Percentiles rank a stretch among this genome's conserved stretches.
These are phyloP conservation scores for Agrochola lychnidis DNA, from an alignment of 2,888 invertebrate genomes.

Conservation along the genomic window DNA sequence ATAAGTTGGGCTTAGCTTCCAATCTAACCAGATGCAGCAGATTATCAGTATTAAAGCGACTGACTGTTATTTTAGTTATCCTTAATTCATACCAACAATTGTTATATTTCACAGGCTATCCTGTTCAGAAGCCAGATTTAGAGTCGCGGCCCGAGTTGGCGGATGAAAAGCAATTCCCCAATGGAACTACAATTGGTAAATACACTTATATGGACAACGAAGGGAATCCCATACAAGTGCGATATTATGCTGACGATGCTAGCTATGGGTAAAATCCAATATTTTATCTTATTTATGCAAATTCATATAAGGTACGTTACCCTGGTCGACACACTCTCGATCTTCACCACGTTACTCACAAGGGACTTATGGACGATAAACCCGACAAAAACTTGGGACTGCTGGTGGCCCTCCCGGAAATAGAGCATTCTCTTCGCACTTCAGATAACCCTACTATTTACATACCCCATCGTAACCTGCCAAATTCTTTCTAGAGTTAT, in stretches of 20 bases:
- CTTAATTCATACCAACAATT: not conserved
- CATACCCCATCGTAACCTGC: too few species aligned
- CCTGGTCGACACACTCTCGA: too few species aligned
- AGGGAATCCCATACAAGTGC: slow-evolving; percentile 92
- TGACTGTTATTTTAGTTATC: not conserved
- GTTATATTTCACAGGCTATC: slow-evolving; percentile 70
- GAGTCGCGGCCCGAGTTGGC: slow-evolving; percentile 73
- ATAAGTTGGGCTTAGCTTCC: not conserved
- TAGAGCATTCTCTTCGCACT: too few species aligned
- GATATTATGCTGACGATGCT: slow-evolving; percentile 92
- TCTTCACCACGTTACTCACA: too few species aligned
- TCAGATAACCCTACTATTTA: too few species aligned
- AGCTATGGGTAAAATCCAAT: slow-evolving; percentile 91
- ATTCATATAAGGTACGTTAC: too few species aligned
- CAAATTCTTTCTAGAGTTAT: too few species aligned
- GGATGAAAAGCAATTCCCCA: slow-evolving; percentile 92
- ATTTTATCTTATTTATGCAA: not conserved
- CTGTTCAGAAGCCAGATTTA: slow-evolving; percentile 63
- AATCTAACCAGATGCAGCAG: not conserved
- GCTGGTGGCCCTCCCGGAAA: too few species aligned
- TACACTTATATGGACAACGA: slow-evolving; percentile 92
- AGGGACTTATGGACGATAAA: too few species aligned
- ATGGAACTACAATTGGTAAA: slow-evolving; percentile 93
- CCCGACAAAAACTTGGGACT: too few species aligned
- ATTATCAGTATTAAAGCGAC: not conserved